Evolutionary conservation across 2,113 vertebrate genomes (phyloP), one percentile per base, ranked within the genome.

Genomic region (Thryonomys swinderianus): DNA sequence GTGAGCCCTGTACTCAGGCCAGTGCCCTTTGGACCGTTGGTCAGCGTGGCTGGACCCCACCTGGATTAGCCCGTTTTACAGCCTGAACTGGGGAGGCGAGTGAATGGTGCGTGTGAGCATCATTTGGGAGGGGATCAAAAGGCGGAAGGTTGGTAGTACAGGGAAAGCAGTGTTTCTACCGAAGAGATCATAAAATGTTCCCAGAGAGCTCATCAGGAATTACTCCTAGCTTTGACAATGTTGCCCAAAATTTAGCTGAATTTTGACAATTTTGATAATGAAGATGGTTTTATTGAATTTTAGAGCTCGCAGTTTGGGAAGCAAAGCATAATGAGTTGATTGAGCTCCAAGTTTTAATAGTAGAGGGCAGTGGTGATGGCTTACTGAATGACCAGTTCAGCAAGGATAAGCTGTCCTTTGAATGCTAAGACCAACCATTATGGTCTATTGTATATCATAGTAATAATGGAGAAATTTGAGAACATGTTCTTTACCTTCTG

Each of bases 281-380:
- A 53, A 20, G 13, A 57, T 86, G 12, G 48, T 91, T 96, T 93
- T 79, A 53, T 62, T 84, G 51, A 80, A 74, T 79, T 92, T 95
- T 64, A 57, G 81, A 64, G 45, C 25, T 89, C 81, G 61, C 34
- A 37, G 5, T 89, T 25, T 93, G 30, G 66, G 27, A 93, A 87
- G 59, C 62, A 64, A 95, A 85, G 32, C 20, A 62, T 84, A 94
- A 74, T 53, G 34, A 93, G 16, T 51, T 80, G 20, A 40, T 20
- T 85, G 40, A 88, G 69, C 59, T 88, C 73, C 91, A 42, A 61
- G 51, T 87, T 81, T 89, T 86, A 42, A 57, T 55, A 90, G 42
- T 4, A 80, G 55, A 80, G 40, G 21, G 69, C 74, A 55, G 17
- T 40, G 86, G 25, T 64, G 67, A 79, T 83, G 42, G 13, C 12